Evolutionary conservation across 2,797 vertebrate species (phyloP).

Genomic region (Brachymystax lenok): DNA sequence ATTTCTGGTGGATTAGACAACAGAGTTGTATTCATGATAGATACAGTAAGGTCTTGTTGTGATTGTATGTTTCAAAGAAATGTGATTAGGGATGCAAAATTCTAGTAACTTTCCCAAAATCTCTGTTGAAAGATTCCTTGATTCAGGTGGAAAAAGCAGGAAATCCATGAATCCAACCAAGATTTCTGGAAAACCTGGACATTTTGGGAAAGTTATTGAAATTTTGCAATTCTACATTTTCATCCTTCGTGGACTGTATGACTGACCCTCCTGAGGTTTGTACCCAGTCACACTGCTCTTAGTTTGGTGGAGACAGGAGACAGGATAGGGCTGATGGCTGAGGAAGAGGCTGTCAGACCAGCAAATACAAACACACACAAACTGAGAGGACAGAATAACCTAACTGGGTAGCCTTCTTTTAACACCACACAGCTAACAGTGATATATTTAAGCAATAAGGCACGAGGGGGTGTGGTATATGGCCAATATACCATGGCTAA

Average conservation of each 20-base stretch:
- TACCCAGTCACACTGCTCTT: conserved; percentile 80
- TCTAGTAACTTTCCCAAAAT: neutral
- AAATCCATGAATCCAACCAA: neutral
- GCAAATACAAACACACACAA: conserved; percentile 18
- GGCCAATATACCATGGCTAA: too few relatives aligned
- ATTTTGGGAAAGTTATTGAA: neutral
- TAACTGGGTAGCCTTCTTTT: neutral
- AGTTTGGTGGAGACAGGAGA: conserved; percentile 84
- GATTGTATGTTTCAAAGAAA: neutral
- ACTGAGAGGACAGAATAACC: neutral
- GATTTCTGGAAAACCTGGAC: neutral
- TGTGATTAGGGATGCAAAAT: neutral
- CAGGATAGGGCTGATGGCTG: conserved; percentile 84
- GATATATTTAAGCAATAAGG: too few relatives aligned
- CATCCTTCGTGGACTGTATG: conserved; percentile 10
- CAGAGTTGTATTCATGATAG: neutral
- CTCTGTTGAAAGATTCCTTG: neutral
- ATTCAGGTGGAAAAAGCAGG: neutral
- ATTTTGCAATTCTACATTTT: neutral
- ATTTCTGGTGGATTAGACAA: conserved; percentile 79
- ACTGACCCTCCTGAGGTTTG: conserved; percentile 90
- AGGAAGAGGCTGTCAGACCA: conserved; percentile 91
- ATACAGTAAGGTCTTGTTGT: neutral
- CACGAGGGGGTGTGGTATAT: neutral
- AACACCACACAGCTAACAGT: too few relatives aligned